Conservation (phyloP, 2,113 vertebrate genomes). For the Gambusia affinis region DNA sequence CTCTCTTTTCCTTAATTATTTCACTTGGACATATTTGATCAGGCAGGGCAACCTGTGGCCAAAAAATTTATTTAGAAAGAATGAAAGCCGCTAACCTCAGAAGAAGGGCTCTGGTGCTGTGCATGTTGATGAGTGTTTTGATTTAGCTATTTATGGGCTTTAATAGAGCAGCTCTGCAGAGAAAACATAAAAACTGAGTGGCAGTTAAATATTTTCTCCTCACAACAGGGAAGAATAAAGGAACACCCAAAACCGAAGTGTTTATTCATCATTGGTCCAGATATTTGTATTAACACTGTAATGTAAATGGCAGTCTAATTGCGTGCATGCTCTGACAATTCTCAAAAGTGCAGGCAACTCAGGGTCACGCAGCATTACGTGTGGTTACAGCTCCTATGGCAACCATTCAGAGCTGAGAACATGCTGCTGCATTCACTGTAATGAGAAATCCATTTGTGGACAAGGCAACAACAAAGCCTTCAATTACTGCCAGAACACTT, state of each 20-base stretch:
- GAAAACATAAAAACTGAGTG: neutral
- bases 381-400: constrained; percentile 58
- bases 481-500: constrained; percentile 59
- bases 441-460: constrained; percentile 73
- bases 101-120: constrained; percentile 7
- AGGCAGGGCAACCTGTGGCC: constrained; percentile 24
- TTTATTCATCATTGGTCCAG: neutral
- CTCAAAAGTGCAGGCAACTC: constrained; percentile 16
- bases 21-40: constrained; percentile 41
- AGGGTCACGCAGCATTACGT: constrained; percentile 44
- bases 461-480: constrained; percentile 69
- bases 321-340: constrained; percentile 14
- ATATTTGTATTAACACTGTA: constrained; percentile 20
- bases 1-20: constrained; percentile 12
- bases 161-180: neutral
- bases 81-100: constrained; percentile 30
- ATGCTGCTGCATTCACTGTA: constrained; percentile 46
- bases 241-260: neutral
- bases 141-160: constrained; percentile 37
- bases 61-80: constrained; percentile 50
- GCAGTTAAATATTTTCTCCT: constrained; percentile 5
- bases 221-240: neutral
- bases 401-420: constrained; percentile 54
- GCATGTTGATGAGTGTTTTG: constrained; percentile 40
- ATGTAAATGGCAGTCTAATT: constrained; percentile 11